Base-by-base conservation (phyloP, 92 coral and sea anemone genomes). In the Nematostella vectensis region DNA sequence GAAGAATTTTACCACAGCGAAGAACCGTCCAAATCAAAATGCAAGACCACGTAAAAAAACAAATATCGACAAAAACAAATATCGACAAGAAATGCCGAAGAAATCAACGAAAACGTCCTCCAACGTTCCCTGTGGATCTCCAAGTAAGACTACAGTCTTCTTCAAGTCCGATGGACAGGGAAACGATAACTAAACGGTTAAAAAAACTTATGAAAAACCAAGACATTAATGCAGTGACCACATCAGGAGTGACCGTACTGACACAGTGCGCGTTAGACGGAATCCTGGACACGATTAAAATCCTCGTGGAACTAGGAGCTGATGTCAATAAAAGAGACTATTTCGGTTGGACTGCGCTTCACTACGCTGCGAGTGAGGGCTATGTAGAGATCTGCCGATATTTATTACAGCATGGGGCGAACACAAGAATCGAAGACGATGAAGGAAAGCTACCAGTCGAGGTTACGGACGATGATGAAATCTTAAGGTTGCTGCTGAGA, bases 211-310 rank as follows among this genome's bases (percentile, higher is more conserved):
- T 85, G 0, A 80, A 86, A 11, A 72, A 72, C 52, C 80, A 88
- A 26, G 83, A 93, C 55, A 68, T 93, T 27, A 74, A 93, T 29
- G 96, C 85, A 60, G 71, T 86, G 29, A 93, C 86, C 6, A 71
- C 91, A 2, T 82, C 96, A 19, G 99, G 96, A 15, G 83, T 93
- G 31, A 93, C 94, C 6, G 99, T 89, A 2, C 74, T 93, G 0
- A 88, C 85, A 42, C 99, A 93, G 63, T 86, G 99, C 61, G 96
- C 86, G 8, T 31, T 93, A 36, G 99, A 93, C 31, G 99, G 99
- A 18, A 75, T 79, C 23, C 47, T 86, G 8, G 96, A 82, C 48
- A 88, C 88, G 31, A 75, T 82, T 0, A 82, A 78, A 48, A 72
- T 93, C 47, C 56, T 93, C 11, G 70, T 93, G 8, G 89, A 83